Percentiles rank a stretch among this genome's conserved stretches.
Evolutionary conservation across 1,140 invertebrate genomes (phyloP).

Genomic region (Ladona fulva): DNA sequence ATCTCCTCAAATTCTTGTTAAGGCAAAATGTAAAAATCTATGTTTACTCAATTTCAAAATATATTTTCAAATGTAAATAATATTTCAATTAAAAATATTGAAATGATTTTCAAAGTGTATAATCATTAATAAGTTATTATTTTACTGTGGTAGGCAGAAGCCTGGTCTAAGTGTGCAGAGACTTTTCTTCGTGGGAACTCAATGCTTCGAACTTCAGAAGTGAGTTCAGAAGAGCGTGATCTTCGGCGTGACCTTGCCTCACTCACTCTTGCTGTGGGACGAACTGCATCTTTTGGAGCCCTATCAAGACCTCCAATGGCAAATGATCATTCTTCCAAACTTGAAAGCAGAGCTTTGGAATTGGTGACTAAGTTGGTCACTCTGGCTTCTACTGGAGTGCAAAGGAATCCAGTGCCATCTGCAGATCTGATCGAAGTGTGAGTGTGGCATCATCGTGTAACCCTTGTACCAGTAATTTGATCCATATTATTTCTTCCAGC

Average conservation of each 20-base stretch:
- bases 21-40: too few species aligned
- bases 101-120: too few species aligned
- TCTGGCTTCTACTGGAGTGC: not conserved
- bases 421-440: conserved; percentile 38
- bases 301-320: not conserved
- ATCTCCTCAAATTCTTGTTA: too few species aligned
- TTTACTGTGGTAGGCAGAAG: not conserved
- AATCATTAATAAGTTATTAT: too few species aligned
- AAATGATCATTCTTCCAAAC: not conserved
- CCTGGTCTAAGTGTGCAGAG: not conserved
- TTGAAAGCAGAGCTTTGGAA: not conserved
- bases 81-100: too few species aligned
- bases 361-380: not conserved
- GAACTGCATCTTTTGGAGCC: conserved; percentile 23
- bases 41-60: too few species aligned
- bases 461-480: too few species aligned
- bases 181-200: not conserved
- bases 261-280: conserved; percentile 49
- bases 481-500: too few species aligned
- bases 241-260: conserved; percentile 44
- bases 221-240: not conserved
- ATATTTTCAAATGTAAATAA: too few species aligned
- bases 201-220: not conserved
- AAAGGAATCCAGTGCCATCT: not conserved
- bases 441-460: conserved; percentile 23